Base-by-base conservation (phyloP, 2,888 invertebrate genomes). In the Baronia brevicornis region DNA sequence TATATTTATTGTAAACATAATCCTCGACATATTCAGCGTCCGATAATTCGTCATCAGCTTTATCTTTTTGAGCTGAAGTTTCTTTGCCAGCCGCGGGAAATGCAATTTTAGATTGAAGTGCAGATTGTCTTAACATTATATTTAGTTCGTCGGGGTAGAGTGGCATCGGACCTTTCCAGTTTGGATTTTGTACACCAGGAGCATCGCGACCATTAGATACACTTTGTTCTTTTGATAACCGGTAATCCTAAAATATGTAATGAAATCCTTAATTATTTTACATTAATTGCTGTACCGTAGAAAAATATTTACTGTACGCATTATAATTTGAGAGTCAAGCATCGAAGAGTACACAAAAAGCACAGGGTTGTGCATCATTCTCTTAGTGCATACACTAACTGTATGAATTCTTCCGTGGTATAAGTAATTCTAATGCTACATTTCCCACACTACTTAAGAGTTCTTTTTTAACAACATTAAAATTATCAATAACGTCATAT, bases 161-260 rank as follows among this genome's bases (percentile, higher is more conserved):
- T 0, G 73, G 75, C 55, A 71, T 64, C 0, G 75, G 61, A 0
- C 68, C 67, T 38, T 77, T 75, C 78, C 77, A 77, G 23, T 78
- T 75, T 0, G 56, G 62, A 14, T 73, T 75, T 2, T 60, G 39
- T 0, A 64, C 26, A 0, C 38, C 44, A 1, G 54, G 39, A 3
- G 51, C 39, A 1, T 46, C 52, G 2, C 21, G 28, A 25, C 35
- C 38, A 23, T 25, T 24, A 2, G 10, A 1, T 1, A 13, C 6
- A 7, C 15, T 5, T 8, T 19, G 9, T 9, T 18, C 8, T 6
- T 23, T 19, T 4, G 22, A 6, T 7, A 7, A 8, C 19, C 13
- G 2, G 4, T 13, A 28, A 19, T 23, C n/a, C 33, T 34, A 14
- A 4, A 34, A 34, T 4, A 18, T 7, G 5, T 19, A n/a, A 19